phyloP scores from a whole-genome alignment of 1,140 invertebrate species.

The Drosophila carrolli region DNA sequence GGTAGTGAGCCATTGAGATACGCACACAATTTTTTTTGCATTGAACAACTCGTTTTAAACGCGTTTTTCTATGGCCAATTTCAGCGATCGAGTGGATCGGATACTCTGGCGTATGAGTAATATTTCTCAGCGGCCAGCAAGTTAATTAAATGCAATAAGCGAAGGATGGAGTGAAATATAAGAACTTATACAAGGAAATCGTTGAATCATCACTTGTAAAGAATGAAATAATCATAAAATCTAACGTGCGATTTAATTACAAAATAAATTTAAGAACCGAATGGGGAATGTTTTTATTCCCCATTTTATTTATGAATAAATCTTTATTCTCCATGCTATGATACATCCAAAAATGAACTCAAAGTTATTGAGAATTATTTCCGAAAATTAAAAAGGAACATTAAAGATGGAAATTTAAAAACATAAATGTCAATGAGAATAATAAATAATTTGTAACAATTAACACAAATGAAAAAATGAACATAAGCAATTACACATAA shows the following conservation, averaged over 20 bases:
- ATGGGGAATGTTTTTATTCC: too few species aligned
- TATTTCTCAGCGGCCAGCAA: slow-evolving; percentile 22
- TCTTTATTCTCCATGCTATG: too few species aligned
- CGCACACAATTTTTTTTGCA: slow-evolving; percentile 32
- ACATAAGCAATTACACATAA: too few species aligned
- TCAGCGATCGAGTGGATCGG: slow-evolving; percentile 24
- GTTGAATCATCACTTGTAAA: slow-evolving; percentile 24
- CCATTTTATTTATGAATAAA: too few species aligned
- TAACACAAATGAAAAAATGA: too few species aligned
- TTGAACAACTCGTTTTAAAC: slow-evolving; percentile 55
- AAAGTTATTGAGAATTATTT: too few species aligned
- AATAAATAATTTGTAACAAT: too few species aligned
- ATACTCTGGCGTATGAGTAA: slow-evolving; percentile 61
- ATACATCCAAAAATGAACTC: too few species aligned
- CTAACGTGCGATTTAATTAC: neutral
- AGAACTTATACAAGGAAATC: slow-evolving; percentile 20
- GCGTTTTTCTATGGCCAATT: slow-evolving; percentile 55
- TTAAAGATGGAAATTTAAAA: too few species aligned
- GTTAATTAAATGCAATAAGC: slow-evolving; percentile 38
- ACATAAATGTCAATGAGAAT: too few species aligned
- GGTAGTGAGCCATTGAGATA: slow-evolving; percentile 16
- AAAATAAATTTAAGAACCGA: neutral
- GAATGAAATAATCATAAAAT: neutral
- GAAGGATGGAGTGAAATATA: slow-evolving; percentile 13
- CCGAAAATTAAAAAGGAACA: too few species aligned